Conservation (phyloP, 2,113 vertebrate genomes). For the Sminthopsis crassicaudata region DNA sequence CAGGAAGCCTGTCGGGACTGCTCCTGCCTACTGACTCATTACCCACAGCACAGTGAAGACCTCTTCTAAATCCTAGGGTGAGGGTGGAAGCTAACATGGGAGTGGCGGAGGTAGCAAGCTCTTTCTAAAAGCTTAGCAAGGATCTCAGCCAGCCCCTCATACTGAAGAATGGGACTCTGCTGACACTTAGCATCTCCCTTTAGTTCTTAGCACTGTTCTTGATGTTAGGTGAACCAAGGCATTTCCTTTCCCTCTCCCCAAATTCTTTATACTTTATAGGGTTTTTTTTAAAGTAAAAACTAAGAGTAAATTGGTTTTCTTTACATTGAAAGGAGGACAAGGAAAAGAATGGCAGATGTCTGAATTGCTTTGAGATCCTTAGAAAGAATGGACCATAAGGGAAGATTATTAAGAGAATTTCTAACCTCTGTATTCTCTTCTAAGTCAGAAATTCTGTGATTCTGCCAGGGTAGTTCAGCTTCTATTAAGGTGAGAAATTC, state of each 20-base stretch:
- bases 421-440: background rate
- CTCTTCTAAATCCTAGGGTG: background rate
- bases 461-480: background rate
- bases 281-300: background rate
- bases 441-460: background rate
- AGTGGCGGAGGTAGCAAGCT: background rate
- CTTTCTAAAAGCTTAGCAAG: too few relatives aligned
- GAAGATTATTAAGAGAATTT: background rate
- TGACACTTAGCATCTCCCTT: background rate
- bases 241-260: background rate
- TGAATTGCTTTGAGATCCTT: background rate
- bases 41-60: background rate
- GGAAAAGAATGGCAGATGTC: background rate
- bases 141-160: background rate
- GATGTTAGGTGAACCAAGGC: background rate
- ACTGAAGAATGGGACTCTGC: background rate
- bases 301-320: background rate
- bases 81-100: background rate
- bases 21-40: background rate
- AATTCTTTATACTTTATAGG: background rate
- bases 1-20: background rate
- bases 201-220: background rate
- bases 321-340: background rate
- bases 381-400: rapidly evolving
- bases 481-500: background rate